These are phyloP conservation scores for Drosophila prolongata DNA, from an alignment of 2,888 invertebrate species.

Conservation along the genomic window DNA sequence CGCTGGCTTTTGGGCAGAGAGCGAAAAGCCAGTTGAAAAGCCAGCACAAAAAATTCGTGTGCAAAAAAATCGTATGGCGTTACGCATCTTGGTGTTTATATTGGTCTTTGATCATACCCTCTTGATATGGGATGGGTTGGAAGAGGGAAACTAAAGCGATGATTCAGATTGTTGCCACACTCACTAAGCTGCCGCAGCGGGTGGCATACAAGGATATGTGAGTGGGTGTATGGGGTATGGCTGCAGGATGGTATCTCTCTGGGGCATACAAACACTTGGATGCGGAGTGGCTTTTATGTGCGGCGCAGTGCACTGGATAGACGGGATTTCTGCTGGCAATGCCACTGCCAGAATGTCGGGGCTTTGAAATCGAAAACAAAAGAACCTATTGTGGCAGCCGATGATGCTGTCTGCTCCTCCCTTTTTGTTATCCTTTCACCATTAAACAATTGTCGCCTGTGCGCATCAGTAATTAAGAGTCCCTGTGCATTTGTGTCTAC, in stretches of 20 bases:
- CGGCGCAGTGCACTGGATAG: conserved; percentile 59
- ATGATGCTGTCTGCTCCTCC: conserved; percentile 25
- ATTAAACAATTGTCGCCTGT: conserved; percentile 64
- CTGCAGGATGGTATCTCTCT: conserved; percentile 26
- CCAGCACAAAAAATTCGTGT: too few species aligned
- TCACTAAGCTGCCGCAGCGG: conserved; percentile 54
- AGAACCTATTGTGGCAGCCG: conserved; percentile 53
- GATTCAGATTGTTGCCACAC: conserved; percentile 76
- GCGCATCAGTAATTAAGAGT: conserved; percentile 47
- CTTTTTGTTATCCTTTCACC: conserved; percentile 27
- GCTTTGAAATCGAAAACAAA: conserved; percentile 67
- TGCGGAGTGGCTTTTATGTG: conserved; percentile 69
- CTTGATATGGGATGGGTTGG: not conserved
- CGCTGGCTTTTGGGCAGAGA: too few species aligned
- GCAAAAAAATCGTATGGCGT: too few species aligned
- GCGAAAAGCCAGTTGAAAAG: too few species aligned
- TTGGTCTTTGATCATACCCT: conserved; percentile 34
- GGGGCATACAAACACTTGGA: conserved; percentile 66
- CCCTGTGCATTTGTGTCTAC: conserved; percentile 26
- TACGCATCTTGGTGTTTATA: too few species aligned
- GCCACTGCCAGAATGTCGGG: conserved; percentile 70
- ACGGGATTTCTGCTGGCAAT: conserved; percentile 57
- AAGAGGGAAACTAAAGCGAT: conserved; percentile 64
- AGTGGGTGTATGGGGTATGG: conserved; percentile 1
- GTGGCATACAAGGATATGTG: conserved; percentile 11